Percentiles rank a stretch among this genome's conserved stretches.
These are phyloP conservation scores for Theonella swinhoei DNA, from an alignment of 37 sponge, comb jelly and placozoan species.

Conservation along the genomic window DNA sequence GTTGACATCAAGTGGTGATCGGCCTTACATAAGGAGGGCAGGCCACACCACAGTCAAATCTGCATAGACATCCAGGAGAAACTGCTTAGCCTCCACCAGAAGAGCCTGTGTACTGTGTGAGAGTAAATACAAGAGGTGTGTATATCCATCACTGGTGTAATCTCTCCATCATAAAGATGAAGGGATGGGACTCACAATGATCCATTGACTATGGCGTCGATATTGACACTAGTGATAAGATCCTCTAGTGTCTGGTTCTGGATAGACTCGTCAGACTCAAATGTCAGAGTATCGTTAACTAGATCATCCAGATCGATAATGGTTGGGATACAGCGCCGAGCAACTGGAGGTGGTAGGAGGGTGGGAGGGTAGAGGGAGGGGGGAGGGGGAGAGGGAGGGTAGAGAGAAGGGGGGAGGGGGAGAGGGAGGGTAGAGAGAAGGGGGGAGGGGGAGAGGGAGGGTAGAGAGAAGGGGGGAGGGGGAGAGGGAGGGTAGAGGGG, in stretches of 20 bases:
- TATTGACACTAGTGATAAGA: slow-evolving; percentile 25
- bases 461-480: neutral
- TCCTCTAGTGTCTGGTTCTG: neutral
- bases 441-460: neutral
- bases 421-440: neutral
- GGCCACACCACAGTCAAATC: slow-evolving; percentile 88
- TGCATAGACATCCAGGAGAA: slow-evolving; percentile 66
- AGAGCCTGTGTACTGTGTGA: slow-evolving; percentile 62
- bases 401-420: neutral
- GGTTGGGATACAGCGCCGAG: slow-evolving; percentile 79
- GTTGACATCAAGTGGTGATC: too few species aligned
- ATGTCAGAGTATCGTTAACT: slow-evolving; percentile 27
- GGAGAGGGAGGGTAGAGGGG: neutral
- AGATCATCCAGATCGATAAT: slow-evolving; percentile 41
- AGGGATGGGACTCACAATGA: slow-evolving; percentile 35
- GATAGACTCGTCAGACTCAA: slow-evolving; percentile 16
- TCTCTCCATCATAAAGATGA: neutral
- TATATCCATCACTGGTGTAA: neutral
- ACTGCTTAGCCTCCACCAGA: slow-evolving; percentile 52
- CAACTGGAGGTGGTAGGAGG: slow-evolving; percentile 46
- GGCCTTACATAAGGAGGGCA: slow-evolving; percentile 75
- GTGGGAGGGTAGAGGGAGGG: neutral
- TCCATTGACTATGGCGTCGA: slow-evolving; percentile 53
- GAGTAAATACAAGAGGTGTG: too few species aligned
- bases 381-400: neutral